Conservation (phyloP, 1,140 invertebrate genomes). For the Zophobas morio region DNA sequence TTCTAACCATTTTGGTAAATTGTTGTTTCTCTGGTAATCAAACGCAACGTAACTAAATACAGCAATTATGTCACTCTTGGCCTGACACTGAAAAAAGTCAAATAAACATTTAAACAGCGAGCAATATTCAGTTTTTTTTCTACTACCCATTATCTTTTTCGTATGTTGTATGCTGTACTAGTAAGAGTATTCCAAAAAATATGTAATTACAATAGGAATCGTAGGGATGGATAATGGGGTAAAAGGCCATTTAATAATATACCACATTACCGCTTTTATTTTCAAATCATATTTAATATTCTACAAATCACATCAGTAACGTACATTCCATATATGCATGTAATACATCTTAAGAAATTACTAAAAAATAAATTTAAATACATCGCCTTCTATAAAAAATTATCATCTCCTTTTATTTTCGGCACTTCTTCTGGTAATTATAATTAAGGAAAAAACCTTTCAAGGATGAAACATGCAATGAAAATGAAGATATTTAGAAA, state of each 20-base stretch:
- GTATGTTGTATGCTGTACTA: too few species aligned
- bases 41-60: too few species aligned
- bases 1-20: too few species aligned
- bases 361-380: conserved; percentile 39
- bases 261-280: conserved; percentile 39
- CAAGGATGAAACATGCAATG: conserved; percentile 27
- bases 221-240: neutral
- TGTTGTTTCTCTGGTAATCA: too few species aligned
- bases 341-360: conserved; percentile 30
- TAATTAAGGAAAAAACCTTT: conserved; percentile 67
- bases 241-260: conserved; percentile 10
- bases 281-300: conserved; percentile 33
- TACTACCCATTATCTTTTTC: too few species aligned
- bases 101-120: too few species aligned
- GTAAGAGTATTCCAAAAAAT: too few species aligned
- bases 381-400: conserved; percentile 18
- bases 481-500: neutral
- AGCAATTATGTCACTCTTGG: too few species aligned
- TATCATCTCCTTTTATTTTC: conserved; percentile 74
- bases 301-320: conserved; percentile 47
- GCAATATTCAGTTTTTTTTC: too few species aligned
- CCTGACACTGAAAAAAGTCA: too few species aligned
- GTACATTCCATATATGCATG: conserved; percentile 1
- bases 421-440: conserved; percentile 71
- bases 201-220: too few species aligned